Conservation (phyloP, 2,113 vertebrate genomes). For the Leptocoma aspasia region DNA sequence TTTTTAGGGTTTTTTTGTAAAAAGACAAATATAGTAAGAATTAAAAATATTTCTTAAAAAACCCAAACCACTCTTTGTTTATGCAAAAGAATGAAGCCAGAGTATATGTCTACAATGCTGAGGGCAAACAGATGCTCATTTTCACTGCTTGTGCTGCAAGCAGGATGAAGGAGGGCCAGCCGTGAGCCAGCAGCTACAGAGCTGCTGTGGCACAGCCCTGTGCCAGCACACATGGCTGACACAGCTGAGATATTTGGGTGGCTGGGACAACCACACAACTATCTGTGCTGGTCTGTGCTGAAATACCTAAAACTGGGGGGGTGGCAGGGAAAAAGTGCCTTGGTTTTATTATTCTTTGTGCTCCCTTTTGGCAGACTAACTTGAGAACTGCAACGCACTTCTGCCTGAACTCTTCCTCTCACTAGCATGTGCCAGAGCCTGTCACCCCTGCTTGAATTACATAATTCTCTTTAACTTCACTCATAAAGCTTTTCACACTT, state of each 20-base stretch:
- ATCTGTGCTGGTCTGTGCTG: not conserved
- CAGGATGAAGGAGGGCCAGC: not conserved
- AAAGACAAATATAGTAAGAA: not conserved
- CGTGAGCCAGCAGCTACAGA: not conserved
- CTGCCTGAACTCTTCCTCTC: not conserved
- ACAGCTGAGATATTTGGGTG: not conserved
- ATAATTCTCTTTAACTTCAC: not conserved
- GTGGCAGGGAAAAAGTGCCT: not conserved
- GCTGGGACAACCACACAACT: not conserved
- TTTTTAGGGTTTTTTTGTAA: not conserved
- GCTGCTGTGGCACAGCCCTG: not conserved
- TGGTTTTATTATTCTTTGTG: not conserved
- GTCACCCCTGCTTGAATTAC: not conserved
- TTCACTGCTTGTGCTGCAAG: not conserved
- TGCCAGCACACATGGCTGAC: not conserved
- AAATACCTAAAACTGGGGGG: not conserved
- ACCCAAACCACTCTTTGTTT: not conserved
- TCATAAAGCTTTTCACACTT: not conserved
- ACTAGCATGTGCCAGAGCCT: not conserved
- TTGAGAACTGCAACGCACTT: not conserved
- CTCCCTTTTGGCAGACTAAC: not conserved
- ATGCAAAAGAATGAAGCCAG: not conserved
- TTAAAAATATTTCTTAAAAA: not conserved
- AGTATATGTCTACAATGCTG: not conserved
- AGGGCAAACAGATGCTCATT: conserved; percentile 35